Conservation (phyloP, 2,113 vertebrate genomes). For the Pterophyllum scalare region DNA sequence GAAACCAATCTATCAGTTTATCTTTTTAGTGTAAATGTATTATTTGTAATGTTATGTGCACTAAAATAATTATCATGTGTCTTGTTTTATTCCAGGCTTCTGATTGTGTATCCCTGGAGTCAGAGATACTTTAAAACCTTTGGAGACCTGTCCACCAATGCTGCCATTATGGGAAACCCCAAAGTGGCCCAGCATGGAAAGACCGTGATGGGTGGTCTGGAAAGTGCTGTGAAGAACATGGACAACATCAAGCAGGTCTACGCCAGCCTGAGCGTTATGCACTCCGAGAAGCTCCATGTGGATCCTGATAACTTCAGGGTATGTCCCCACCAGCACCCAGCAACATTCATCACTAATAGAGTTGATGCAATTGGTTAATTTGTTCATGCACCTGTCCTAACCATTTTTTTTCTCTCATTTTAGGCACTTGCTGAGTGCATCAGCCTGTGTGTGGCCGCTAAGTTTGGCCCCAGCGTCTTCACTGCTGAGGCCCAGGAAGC, state of each 20-base stretch:
- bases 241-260: constrained; percentile 77
- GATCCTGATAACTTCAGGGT: constrained; percentile 91
- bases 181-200: constrained; percentile 77
- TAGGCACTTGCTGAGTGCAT: constrained; percentile 25
- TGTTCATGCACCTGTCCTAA: background rate
- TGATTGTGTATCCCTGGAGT: constrained; percentile 79
- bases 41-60: background rate
- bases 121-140: constrained; percentile 88
- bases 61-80: background rate
- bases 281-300: constrained; percentile 87
- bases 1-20: background rate
- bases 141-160: constrained; percentile 79
- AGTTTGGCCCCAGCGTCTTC: constrained; percentile 62
- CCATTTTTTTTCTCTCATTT: background rate
- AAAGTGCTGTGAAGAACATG: constrained; percentile 77
- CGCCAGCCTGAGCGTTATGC: constrained; percentile 82
- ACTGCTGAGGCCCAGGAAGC: constrained; percentile 68
- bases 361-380: too few relatives aligned
- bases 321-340: background rate
- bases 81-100: constrained; percentile 63
- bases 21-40: background rate
- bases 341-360: background rate
- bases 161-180: constrained; percentile 71
- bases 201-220: constrained; percentile 80
- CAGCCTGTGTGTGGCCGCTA: background rate